These are phyloP conservation scores for Noctuana brunneofusca DNA, from an alignment of 2,888 invertebrate species.

Conservation along the genomic window DNA sequence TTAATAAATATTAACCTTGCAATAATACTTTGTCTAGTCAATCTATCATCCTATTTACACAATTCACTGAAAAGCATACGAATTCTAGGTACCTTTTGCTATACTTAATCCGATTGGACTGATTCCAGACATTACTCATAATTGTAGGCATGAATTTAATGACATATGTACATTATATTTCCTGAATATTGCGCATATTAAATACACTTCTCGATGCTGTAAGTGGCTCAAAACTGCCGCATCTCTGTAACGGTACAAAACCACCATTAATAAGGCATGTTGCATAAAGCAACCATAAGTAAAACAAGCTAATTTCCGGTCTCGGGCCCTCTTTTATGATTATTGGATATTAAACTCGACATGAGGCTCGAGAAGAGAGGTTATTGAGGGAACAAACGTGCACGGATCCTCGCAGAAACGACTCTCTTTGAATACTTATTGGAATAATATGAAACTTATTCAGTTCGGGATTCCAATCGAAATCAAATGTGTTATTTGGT, in stretches of 20 bases:
- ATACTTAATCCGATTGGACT: conserved; percentile 15
- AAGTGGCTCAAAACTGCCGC: conserved; percentile 57
- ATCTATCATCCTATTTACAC: not conserved
- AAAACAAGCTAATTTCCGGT: conserved; percentile 69
- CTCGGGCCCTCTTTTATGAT: conserved; percentile 58
- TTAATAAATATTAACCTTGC: conserved; percentile 2
- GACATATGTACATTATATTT: conserved; percentile 30
- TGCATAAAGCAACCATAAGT: conserved; percentile 58
- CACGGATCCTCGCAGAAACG: conserved; percentile 24
- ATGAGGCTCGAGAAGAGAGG: conserved; percentile 37
- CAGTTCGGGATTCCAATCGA: conserved; percentile 23
- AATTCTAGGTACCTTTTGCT: not conserved
- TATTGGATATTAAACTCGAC: conserved; percentile 54
- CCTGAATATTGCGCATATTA: conserved; percentile 48
- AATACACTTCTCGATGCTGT: conserved; percentile 52
- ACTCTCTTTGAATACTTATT: conserved; percentile 31
- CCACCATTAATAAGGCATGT: conserved; percentile 61
- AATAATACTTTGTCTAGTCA: not conserved
- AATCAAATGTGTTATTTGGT: conserved; percentile 11
- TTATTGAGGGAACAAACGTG: conserved; percentile 33
- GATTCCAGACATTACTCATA: conserved; percentile 19
- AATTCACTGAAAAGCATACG: not conserved
- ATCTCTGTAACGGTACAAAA: conserved; percentile 67
- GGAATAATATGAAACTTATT: conserved; percentile 29
- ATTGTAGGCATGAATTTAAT: conserved; percentile 21